These are phyloP conservation scores for Listronotus oregonensis DNA, from an alignment of 1,140 invertebrate species.

Conservation along the genomic window DNA sequence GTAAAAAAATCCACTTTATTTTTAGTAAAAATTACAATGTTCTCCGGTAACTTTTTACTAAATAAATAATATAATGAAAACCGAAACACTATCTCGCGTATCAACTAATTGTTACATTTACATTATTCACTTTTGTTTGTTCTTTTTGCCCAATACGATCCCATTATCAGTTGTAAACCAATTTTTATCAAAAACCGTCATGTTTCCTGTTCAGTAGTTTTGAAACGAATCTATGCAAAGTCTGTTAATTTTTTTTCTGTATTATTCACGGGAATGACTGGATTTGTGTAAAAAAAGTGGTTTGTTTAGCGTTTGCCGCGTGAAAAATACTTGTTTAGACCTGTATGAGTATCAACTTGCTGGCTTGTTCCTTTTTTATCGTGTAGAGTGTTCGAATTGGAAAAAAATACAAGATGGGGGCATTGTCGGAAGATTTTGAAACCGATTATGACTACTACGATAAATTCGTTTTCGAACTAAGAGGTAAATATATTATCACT, in stretches of 20 bases:
- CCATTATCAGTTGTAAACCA: constrained; percentile 31
- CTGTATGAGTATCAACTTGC: neutral
- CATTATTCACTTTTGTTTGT: constrained; percentile 11
- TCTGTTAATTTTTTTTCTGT: neutral
- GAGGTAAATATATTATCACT: constrained; percentile 12
- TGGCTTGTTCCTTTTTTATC: too few relatives aligned
- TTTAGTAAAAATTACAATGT: too few relatives aligned
- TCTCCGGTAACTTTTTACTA: too few relatives aligned
- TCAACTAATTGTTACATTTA: constrained; percentile 4
- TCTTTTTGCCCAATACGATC: constrained; percentile 13
- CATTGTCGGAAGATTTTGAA: constrained; percentile 2
- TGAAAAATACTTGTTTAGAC: neutral
- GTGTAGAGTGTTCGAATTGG: too few relatives aligned
- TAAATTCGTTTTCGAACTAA: constrained; percentile 26
- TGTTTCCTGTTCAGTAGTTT: constrained; percentile 24
- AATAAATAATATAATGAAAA: too few relatives aligned
- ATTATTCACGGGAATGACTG: neutral
- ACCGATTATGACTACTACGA: constrained; percentile 17
- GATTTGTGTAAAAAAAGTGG: neutral
- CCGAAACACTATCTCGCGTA: neutral
- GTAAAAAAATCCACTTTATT: too few relatives aligned
- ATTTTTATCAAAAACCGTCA: constrained; percentile 31
- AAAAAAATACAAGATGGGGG: neutral
- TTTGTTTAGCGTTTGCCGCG: neutral
- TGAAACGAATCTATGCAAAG: neutral